phyloP scores from a whole-genome alignment of 1,140 invertebrate genomes.

The Frieseomelitta varia region DNA sequence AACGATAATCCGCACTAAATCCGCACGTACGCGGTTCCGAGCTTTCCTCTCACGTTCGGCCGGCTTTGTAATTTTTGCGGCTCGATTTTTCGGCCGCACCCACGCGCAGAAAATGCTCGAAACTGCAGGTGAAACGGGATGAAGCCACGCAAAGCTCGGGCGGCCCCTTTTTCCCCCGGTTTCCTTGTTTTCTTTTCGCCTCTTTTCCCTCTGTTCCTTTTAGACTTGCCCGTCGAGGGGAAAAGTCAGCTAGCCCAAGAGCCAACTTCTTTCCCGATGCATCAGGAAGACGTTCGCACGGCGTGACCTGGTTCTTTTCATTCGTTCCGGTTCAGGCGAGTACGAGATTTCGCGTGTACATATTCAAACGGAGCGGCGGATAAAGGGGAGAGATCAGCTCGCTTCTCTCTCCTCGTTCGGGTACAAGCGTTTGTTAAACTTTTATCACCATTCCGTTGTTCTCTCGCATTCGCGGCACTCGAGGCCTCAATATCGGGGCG shows the following conservation, averaged over 20 bases:
- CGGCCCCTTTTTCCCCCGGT: not conserved
- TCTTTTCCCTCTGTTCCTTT: not conserved
- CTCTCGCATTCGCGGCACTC: not conserved
- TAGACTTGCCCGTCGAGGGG: not conserved
- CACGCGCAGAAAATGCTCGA: constrained; percentile 27
- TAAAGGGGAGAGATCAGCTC: constrained; percentile 24
- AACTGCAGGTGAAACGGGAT: constrained; percentile 16
- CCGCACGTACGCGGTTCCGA: not conserved
- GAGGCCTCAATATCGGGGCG: not conserved
- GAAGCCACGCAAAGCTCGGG: constrained; percentile 13
- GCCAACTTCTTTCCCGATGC: constrained; percentile 39
- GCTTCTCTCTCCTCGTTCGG: not conserved
- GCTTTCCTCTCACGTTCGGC: not conserved
- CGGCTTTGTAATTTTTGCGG: constrained; percentile 9
- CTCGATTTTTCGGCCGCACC: constrained; percentile 12
- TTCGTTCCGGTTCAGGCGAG: constrained; percentile 49
- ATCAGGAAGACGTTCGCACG: constrained; percentile 50
- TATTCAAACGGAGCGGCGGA: constrained; percentile 33
- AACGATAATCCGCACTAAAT: not conserved
- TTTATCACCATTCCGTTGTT: not conserved
- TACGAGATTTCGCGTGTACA: constrained; percentile 21
- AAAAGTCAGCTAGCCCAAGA: not conserved
- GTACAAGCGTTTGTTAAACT: not conserved
- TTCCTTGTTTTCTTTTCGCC: constrained; percentile 5
- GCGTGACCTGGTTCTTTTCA: constrained; percentile 62